Evolutionary conservation across 53 echinoderm and acorn worm genomes (phyloP), one percentile per base, ranked within the genome.

Genomic region (Holothuria scabra): DNA sequence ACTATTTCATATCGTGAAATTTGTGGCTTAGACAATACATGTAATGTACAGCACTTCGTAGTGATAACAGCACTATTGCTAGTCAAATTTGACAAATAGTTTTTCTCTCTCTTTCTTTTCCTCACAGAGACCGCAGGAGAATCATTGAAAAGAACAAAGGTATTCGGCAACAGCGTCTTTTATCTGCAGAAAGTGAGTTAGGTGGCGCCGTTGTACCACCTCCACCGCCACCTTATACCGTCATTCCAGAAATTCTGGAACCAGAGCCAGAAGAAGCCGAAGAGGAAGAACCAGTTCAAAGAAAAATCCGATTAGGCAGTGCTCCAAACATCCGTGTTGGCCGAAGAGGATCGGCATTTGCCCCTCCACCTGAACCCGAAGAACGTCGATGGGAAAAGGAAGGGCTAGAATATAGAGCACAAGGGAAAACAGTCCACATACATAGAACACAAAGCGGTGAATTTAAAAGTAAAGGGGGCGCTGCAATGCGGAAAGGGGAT

Each of bases 371-470:
- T 14, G 84, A 90, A 86, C 92, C 92, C 22, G 86, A 87, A 25
- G 95, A 95, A 79, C 87, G 89, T 70, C 85, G 92, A 61, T 95
- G 95, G 95, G 90, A 90, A 75, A 86, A 90, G 44, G 87, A 92
- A 60, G 92, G 92, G 61, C 87, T 92, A 18, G 90, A 95, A 60
- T 95, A 95, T 69, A 88, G 95, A 46, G 88, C 90, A 35, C 91
- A 95, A 41, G 95, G 95, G 25, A 91, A 91, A 10, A 85, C 90
- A 24, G 92, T 90, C 56, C 95, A 95, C 80, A 95, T 95, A 57
- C 95, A 95, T 80, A 95, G 91, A 80, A 89, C 94, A 38, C 90
- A 92, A 57, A 89, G 90, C 60, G 80, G 81, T 28, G 82, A 81
- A 28, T 78, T 85, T 8, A 76, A 89, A 20, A 60, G 78, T 48